Conservation (phyloP, 2,113 vertebrate genomes). For the Nymphicus hollandicus region DNA sequence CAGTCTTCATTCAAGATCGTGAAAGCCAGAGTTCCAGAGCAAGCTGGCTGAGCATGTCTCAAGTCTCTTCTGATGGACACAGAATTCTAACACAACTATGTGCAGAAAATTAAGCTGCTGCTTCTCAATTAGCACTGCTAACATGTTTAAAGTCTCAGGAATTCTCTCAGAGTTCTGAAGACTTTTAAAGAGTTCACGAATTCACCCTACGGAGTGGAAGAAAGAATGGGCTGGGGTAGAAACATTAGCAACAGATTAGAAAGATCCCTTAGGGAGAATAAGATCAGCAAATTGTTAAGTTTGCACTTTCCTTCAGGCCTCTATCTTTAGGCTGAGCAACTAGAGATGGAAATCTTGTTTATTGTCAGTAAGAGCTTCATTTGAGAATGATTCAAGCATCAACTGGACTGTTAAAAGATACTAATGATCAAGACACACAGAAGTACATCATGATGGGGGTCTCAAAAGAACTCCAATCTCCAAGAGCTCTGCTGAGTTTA, state of each 20-base stretch:
- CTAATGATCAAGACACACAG: not conserved
- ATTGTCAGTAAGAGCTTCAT: not conserved
- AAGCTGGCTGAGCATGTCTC: not conserved
- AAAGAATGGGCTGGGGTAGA: not conserved
- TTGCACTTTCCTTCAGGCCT: not conserved
- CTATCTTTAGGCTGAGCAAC: not conserved
- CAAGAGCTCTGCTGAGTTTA: not conserved
- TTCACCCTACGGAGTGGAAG: not conserved
- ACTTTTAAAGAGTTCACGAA: not conserved
- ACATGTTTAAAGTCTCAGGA: not conserved
- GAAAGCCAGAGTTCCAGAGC: not conserved
- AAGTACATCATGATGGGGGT: not conserved
- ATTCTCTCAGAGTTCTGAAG: not conserved
- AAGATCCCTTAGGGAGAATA: not conserved
- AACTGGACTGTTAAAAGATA: not conserved
- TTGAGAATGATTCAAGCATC: not conserved
- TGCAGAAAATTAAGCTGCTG: not conserved
- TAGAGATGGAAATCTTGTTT: not conserved
- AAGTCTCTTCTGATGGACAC: not conserved
- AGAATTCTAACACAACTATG: not conserved
- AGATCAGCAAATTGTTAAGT: not conserved
- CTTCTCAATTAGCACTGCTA: not conserved
- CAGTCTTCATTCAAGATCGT: not conserved
- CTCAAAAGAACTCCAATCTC: not conserved
- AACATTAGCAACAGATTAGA: not conserved